A percentile compares a stretch with the other conserved stretches of the same genome.
These are phyloP conservation scores for Cenopis cana DNA, from an alignment of 2,888 invertebrate genomes.

Conservation along the genomic window DNA sequence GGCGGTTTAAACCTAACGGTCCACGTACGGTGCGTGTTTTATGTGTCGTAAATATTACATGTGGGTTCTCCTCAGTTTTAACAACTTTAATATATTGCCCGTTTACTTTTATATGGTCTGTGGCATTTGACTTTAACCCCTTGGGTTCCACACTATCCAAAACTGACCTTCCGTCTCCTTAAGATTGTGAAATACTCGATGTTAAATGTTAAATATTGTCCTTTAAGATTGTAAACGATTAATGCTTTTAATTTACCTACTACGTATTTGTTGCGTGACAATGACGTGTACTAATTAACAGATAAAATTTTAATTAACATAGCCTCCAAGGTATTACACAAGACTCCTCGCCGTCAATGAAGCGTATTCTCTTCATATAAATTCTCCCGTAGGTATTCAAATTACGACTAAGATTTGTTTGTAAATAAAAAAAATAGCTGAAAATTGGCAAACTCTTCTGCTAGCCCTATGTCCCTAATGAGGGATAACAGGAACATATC, in stretches of 20 bases:
- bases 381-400: no score
- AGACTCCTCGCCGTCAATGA: neutral
- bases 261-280: neutral
- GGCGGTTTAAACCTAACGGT: constrained; percentile 17
- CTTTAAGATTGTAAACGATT: constrained; percentile 17
- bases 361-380: neutral
- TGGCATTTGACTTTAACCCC: no score
- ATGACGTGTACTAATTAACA: neutral
- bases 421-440: no score
- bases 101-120: neutral
- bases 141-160: no score
- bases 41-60: constrained; percentile 17
- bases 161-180: constrained; percentile 19
- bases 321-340: neutral
- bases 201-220: constrained; percentile 31
- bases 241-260: constrained; percentile 18
- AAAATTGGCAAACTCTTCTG: no score
- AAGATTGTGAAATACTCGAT: constrained; percentile 18
- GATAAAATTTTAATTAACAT: neutral
- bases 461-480: no score
- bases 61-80: constrained; percentile 4
- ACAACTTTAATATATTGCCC: constrained; percentile 18
- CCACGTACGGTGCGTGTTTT: constrained; percentile 21
- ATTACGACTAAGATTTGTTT: no score
- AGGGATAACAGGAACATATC: no score